Conservation (phyloP, 2,888 invertebrate species). For the Yponomeuta malinellus region DNA sequence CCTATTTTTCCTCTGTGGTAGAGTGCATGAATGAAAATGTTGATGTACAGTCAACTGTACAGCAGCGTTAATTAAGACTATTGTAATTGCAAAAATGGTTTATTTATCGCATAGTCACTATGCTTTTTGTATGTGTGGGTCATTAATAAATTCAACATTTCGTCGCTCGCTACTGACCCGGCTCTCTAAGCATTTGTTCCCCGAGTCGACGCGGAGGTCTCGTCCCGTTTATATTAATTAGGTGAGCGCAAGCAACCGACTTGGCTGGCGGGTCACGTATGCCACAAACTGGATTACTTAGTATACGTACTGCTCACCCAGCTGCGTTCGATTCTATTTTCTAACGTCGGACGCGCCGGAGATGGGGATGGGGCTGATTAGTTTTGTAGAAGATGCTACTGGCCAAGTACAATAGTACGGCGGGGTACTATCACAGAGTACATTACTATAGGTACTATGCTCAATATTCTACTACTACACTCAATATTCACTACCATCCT, state of each 20-base stretch:
- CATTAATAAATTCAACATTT: too few relatives aligned
- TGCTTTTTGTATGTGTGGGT: too few relatives aligned
- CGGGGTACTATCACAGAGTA: too few relatives aligned
- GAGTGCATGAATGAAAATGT: too few relatives aligned
- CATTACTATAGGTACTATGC: too few relatives aligned
- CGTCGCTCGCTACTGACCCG: not conserved
- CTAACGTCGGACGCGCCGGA: not conserved
- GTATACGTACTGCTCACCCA: not conserved
- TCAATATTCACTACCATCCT: too few relatives aligned
- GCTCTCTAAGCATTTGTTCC: not conserved
- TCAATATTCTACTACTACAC: too few relatives aligned
- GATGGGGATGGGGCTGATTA: not conserved
- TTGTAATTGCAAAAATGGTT: too few relatives aligned
- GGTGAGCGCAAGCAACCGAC: constrained; percentile 26
- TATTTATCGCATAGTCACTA: too few relatives aligned
- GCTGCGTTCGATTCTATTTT: not conserved
- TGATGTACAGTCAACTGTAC: too few relatives aligned
- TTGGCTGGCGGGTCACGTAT: constrained; percentile 37
- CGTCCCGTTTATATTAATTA: constrained; percentile 48
- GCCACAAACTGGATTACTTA: constrained; percentile 41
- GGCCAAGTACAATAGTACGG: not conserved
- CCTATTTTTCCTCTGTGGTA: too few relatives aligned
- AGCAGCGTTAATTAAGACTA: too few relatives aligned
- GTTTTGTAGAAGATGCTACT: not conserved
- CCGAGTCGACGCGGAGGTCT: not conserved